These are phyloP conservation scores for Sebastes schlegelii DNA, from an alignment of 2,113 vertebrate species.

Conservation along the genomic window DNA sequence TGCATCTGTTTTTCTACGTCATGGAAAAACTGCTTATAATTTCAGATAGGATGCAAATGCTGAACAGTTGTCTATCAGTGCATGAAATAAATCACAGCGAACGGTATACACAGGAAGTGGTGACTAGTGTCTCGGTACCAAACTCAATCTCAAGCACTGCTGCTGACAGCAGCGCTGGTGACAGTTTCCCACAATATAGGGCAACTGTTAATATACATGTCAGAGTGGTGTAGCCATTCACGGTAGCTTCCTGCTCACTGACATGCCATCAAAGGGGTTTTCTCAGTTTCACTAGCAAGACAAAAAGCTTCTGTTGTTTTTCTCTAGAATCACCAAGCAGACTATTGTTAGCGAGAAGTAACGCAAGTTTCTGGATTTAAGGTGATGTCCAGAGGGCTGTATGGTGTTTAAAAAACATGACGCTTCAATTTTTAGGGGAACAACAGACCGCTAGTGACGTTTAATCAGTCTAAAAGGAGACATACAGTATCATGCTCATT, in stretches of 20 bases:
- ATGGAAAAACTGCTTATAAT: background rate
- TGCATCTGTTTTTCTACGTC: conserved; percentile 14
- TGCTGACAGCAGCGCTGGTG: conserved; percentile 7
- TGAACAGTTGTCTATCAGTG: conserved; percentile 14
- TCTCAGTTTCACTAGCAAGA: conserved; percentile 55
- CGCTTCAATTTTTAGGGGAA: too few relatives aligned
- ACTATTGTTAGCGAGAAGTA: background rate
- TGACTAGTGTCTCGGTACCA: conserved; percentile 28
- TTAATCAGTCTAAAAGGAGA: too few relatives aligned
- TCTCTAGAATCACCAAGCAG: conserved; percentile 28
- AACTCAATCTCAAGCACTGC: background rate
- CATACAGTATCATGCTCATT: too few relatives aligned
- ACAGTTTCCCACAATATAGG: conserved; percentile 57
- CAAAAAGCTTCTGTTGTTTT: conserved; percentile 18
- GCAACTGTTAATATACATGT: conserved; percentile 37
- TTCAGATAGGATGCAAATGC: conserved; percentile 47
- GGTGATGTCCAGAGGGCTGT: background rate
- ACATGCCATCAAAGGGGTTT: conserved; percentile 60
- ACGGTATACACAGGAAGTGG: conserved; percentile 76
- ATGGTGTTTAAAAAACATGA: background rate
- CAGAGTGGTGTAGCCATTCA: background rate
- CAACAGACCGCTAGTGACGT: too few relatives aligned
- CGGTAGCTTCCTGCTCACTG: conserved; percentile 40
- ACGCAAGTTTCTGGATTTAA: background rate
- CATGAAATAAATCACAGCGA: conserved; percentile 77